Conservation (phyloP, 1,140 invertebrate genomes). For the Oryctes rhinoceros region DNA sequence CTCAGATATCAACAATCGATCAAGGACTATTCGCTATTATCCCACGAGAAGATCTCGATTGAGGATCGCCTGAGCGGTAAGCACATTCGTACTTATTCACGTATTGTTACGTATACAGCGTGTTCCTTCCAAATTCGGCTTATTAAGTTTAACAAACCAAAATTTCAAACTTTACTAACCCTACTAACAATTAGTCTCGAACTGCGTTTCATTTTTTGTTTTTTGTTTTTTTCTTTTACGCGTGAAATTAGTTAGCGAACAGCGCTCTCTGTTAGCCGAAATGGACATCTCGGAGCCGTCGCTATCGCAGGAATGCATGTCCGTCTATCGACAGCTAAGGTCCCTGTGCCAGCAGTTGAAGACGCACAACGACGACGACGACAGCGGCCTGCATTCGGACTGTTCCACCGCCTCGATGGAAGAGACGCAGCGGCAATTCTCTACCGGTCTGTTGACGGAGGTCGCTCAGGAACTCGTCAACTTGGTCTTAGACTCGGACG, state of each 20-base stretch:
- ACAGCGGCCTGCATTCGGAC: constrained; percentile 68
- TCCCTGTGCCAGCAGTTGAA: constrained; percentile 75
- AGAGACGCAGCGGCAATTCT: constrained; percentile 55
- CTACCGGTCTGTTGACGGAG: constrained; percentile 59
- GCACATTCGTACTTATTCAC: not conserved
- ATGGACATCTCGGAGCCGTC: constrained; percentile 78
- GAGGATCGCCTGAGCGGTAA: constrained; percentile 68
- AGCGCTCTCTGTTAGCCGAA: constrained; percentile 74
- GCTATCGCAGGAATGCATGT: constrained; percentile 69
- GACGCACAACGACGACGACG: constrained; percentile 75
- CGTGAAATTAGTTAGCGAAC: constrained; percentile 50
- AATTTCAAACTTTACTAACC: no score
- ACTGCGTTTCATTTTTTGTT: no score
- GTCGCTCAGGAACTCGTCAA: constrained; percentile 76
- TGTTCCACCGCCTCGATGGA: constrained; percentile 64
- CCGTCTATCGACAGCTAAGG: constrained; percentile 73
- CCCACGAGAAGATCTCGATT: constrained; percentile 70
- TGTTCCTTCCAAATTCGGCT: no score
- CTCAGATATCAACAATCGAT: constrained; percentile 68
- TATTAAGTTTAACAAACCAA: no score
- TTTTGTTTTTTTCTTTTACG: not conserved
- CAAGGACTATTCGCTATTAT: constrained; percentile 66
- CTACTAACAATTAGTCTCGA: no score
- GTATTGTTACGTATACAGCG: not conserved
- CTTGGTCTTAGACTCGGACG: constrained; percentile 76